Evolutionary conservation across 1,140 invertebrate species (phyloP), one percentile per base, ranked within the genome.

Genomic region (Rhizoglyphus robini): DNA sequence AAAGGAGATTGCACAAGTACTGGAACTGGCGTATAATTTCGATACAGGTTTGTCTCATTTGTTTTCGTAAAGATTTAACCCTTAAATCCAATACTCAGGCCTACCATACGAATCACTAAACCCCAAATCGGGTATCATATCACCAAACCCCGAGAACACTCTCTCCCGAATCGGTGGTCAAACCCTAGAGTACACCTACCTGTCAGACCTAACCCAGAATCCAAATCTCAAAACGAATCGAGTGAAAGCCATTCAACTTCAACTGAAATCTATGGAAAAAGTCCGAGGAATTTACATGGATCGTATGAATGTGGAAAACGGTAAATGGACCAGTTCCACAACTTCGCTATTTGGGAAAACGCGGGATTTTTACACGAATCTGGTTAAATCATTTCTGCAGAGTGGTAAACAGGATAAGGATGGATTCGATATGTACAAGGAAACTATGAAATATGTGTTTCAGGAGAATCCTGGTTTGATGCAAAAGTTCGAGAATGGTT

Each of bases 61-160:
- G n/a, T n/a, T n/a, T n/a, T n/a, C n/a, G n/a, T n/a, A n/a, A n/a
- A n/a, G n/a, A n/a, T n/a, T n/a, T n/a, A n/a, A n/a, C n/a, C n/a
- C n/a, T n/a, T n/a, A n/a, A n/a, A n/a, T n/a, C n/a, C 2, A 58
- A 2, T 89, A 89, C 41, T 96, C 93, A 20, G 96, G 96, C 59
- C 90, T 99, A 70, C 96, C 96, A 29, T 84, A 92, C 75, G 88
- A 94, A 8, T 82, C 99, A 69, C 84, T 96, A 71, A 94, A 94
- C 77, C 80, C 90, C 30, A 85, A 86, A 71, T 90, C 85, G 65
- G 76, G 76, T 36, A 76, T 87, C 87, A 72, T 89, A 90, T 72
- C 98, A 98, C 77, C 97, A 95, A 76, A 88, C 85, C 47, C 99
- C 96, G 96, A 94, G 94, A 0, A 89, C 90, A 98, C 99, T 70